Evolutionary conservation across 2,113 vertebrate species (phyloP).

Genomic region (Merops nubicus): DNA sequence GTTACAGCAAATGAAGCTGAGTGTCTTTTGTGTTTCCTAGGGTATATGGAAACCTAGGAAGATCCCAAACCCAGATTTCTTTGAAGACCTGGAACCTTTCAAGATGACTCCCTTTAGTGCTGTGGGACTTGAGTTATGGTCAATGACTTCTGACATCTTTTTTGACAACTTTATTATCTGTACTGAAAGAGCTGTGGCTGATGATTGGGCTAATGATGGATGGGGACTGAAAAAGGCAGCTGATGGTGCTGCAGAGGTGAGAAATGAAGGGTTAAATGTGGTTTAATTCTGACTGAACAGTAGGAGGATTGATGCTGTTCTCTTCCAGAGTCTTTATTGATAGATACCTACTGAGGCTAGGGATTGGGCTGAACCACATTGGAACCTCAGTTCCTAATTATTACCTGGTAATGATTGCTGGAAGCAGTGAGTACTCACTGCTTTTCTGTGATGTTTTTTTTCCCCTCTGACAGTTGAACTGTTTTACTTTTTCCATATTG

Average conservation of each 20-base stretch:
- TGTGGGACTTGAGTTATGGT: slow-evolving; percentile 96
- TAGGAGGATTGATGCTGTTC: not conserved
- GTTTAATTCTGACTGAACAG: not conserved
- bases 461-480: not conserved
- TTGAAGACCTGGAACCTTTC: slow-evolving; percentile 95
- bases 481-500: too few species aligned
- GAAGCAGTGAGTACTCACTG: not conserved
- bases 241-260: slow-evolving; percentile 93
- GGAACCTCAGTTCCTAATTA: not conserved
- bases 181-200: slow-evolving; percentile 85
- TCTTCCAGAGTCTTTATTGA: not conserved
- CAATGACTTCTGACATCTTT: slow-evolving; percentile 98
- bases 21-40: slow-evolving; percentile 65
- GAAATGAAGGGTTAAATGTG: not conserved
- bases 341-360: not conserved
- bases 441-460: not conserved
- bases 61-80: slow-evolving; percentile 93
- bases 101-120: slow-evolving; percentile 92
- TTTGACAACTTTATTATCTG: slow-evolving; percentile 98
- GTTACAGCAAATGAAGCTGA: not conserved
- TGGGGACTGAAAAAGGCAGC: slow-evolving; percentile 97
- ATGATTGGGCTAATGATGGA: slow-evolving; percentile 90
- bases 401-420: not conserved
- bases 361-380: not conserved
- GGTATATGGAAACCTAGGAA: slow-evolving; percentile 97